Conservation (phyloP, 2,888 invertebrate genomes). For the Temnothorax rugatulus region DNA sequence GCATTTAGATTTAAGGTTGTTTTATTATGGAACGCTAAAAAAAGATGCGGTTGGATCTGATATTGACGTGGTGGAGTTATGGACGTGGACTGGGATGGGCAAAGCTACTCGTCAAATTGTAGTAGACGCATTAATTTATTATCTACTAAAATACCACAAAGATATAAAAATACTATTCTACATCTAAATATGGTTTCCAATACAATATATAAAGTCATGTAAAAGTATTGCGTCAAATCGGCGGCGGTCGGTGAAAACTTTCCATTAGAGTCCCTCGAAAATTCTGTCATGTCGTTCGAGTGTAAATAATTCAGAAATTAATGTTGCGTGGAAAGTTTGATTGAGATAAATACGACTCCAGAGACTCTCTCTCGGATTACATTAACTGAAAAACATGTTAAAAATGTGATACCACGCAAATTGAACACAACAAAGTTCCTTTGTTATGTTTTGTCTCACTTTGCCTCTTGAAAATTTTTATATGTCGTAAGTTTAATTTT, state of each 20-base stretch:
- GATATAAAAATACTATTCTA: background rate
- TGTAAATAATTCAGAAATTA: too few species aligned
- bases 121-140: constrained; percentile 5
- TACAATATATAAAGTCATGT: background rate
- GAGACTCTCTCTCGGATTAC: background rate
- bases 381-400: background rate
- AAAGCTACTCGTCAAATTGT: background rate
- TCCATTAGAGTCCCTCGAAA: too few species aligned
- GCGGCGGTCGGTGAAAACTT: too few species aligned
- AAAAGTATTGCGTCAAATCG: background rate
- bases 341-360: too few species aligned
- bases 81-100: too few species aligned
- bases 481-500: background rate
- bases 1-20: too few species aligned
- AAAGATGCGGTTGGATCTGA: too few species aligned
- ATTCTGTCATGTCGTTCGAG: too few species aligned
- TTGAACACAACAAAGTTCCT: background rate
- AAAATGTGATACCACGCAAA: background rate
- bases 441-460: background rate
- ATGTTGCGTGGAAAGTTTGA: too few species aligned
- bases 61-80: too few species aligned
- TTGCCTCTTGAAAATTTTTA: background rate
- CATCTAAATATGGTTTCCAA: background rate
- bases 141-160: background rate
- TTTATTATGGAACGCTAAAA: too few species aligned